Conservation (phyloP, 2,888 invertebrate species). For the Aspidiotus destructor region DNA sequence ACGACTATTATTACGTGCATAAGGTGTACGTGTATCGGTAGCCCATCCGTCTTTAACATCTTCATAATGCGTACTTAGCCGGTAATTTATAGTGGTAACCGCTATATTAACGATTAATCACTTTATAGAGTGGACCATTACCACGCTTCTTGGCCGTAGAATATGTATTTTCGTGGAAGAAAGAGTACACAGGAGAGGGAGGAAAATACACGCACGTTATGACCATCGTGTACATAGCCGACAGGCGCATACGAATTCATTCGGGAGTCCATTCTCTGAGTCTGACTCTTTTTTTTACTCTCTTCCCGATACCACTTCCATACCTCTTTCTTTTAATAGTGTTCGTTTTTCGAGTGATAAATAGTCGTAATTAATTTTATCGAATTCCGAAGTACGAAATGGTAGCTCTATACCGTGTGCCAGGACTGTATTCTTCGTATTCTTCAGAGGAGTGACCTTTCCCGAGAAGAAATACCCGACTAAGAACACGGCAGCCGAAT, state of each 20-base stretch:
- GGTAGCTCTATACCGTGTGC: slow-evolving; percentile 6
- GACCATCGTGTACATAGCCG: no score
- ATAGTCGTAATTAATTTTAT: slow-evolving; percentile 30
- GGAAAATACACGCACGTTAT: no score
- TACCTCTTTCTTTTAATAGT: no score
- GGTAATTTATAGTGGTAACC: neutral
- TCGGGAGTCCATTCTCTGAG: no score
- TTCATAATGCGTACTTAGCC: neutral
- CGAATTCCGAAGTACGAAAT: slow-evolving; percentile 26
- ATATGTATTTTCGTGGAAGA: no score
- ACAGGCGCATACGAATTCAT: no score
- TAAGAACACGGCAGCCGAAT: no score
- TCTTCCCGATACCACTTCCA: no score
- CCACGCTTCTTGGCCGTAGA: no score
- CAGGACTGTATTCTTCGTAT: slow-evolving; percentile 1
- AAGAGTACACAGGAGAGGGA: no score
- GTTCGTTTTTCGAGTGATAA: slow-evolving; percentile 10
- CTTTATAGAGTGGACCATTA: neutral
- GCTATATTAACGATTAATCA: neutral
- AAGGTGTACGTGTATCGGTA: neutral
- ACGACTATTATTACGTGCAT: neutral
- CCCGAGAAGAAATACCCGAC: neutral
- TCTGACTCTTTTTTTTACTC: no score
- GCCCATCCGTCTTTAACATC: neutral
- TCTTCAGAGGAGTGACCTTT: slow-evolving; percentile 6